Evolutionary conservation across 2,888 invertebrate genomes (phyloP).

Genomic region (Penaeus monodon): DNA sequence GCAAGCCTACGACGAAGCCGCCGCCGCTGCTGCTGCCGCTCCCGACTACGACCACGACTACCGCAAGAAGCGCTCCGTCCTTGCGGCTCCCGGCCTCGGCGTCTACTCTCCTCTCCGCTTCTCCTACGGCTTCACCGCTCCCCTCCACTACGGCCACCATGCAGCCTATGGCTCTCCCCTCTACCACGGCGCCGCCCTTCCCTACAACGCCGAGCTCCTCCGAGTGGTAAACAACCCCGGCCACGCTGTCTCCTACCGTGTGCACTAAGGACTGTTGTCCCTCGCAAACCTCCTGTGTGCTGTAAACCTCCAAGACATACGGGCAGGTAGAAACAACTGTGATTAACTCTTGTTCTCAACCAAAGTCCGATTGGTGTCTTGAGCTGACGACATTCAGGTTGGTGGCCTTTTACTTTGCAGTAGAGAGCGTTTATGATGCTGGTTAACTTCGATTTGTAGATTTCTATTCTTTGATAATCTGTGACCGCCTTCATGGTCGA

Average conservation of each 20-base stretch:
- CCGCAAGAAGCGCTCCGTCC: constrained; percentile 35
- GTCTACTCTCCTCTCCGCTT: constrained; percentile 16
- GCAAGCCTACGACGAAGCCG: constrained; percentile 25
- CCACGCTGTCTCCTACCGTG: constrained; percentile 61
- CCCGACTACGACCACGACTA: constrained; percentile 47
- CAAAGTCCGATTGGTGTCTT: no score
- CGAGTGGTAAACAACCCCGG: constrained; percentile 47
- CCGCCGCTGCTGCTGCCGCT: constrained; percentile 52
- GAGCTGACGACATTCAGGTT: no score
- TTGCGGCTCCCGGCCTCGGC: neutral
- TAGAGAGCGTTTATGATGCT: no score
- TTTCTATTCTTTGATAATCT: no score
- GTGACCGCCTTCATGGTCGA: no score
- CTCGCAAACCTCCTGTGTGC: no score
- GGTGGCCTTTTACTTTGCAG: no score
- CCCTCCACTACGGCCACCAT: constrained; percentile 23
- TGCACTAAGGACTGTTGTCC: constrained; percentile 21
- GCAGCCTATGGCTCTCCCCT: constrained; percentile 15
- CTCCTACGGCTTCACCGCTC: constrained; percentile 27
- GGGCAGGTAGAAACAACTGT: no score
- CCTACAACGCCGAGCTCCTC: constrained; percentile 35
- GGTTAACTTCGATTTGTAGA: no score
- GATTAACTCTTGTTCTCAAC: no score
- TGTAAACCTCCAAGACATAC: no score
- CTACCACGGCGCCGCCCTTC: constrained; percentile 28